Conservation (phyloP, 2,797 vertebrate species). For the Enteromius anoplus region DNA sequence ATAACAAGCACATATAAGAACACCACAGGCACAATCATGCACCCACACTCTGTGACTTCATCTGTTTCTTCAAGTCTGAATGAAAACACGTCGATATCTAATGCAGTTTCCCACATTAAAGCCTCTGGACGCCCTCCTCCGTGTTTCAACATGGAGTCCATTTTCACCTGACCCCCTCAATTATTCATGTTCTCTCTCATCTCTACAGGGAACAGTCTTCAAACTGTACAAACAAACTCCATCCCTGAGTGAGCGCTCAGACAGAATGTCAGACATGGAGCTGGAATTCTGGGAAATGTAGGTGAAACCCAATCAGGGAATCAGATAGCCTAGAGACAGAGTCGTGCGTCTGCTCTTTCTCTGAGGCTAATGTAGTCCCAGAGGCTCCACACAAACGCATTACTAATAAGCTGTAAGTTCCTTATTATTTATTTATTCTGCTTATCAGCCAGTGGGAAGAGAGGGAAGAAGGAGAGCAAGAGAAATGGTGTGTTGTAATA, state of each 20-base stretch:
- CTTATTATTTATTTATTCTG: constrained; percentile 46
- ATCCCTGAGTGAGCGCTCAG: constrained; percentile 18
- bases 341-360: constrained; percentile 21
- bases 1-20: constrained; percentile 7
- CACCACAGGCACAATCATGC: constrained; percentile 13
- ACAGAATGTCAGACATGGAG: constrained; percentile 19
- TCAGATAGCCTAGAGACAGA: constrained; percentile 24
- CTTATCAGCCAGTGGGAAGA: constrained; percentile 20
- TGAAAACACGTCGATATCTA: constrained; percentile 15
- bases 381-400: constrained; percentile 21
- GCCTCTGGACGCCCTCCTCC: constrained; percentile 12
- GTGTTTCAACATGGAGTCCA: constrained; percentile 26
- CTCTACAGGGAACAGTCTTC: constrained; percentile 13
- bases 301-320: constrained; percentile 42
- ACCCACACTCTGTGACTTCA: constrained; percentile 12
- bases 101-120: constrained; percentile 19
- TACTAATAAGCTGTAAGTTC: constrained; percentile 39
- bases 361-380: constrained; percentile 31
- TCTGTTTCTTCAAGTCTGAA: constrained; percentile 19
- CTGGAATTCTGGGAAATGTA: constrained; percentile 47
- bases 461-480: neutral
- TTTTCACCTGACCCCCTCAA: constrained; percentile 44
- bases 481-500: constrained; percentile 15
- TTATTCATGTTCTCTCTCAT: constrained; percentile 36
- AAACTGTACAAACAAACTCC: constrained; percentile 43